Evolutionary conservation across 2,113 vertebrate species (phyloP).

Genomic region (Tamias sibiricus): DNA sequence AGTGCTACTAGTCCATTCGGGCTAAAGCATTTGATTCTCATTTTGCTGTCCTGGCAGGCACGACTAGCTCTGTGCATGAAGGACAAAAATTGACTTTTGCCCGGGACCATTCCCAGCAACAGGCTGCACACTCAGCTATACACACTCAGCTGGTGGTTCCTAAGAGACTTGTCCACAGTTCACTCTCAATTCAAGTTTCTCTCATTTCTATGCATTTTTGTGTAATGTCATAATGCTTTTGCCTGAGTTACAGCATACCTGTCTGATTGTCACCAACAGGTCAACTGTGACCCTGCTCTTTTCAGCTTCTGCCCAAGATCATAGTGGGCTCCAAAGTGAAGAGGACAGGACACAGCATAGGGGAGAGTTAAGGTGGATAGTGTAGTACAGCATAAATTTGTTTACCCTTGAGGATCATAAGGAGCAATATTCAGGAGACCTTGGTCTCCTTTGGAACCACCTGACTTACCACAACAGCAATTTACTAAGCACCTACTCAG

Average conservation of each 20-base stretch:
- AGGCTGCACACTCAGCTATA: background rate
- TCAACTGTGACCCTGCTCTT: background rate
- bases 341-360: background rate
- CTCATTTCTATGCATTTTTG: background rate
- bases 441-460: background rate
- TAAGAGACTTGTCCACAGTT: background rate
- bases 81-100: background rate
- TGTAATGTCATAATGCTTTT: background rate
- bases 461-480: background rate
- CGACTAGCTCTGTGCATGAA: background rate
- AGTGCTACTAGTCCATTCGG: background rate
- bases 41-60: background rate
- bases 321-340: background rate
- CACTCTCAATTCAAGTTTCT: background rate
- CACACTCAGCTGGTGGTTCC: background rate
- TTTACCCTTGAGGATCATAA: background rate
- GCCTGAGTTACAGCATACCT: background rate
- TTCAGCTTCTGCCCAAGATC: background rate
- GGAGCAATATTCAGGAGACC: background rate
- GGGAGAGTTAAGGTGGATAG: background rate
- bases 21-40: background rate
- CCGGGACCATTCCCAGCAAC: background rate
- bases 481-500: background rate
- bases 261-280: background rate
- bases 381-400: rapidly evolving